Percentiles rank a stretch among this genome's conserved stretches.
Conservation (phyloP, 2,888 invertebrate species). For the Caenorhabditis wallacei region DNA sequence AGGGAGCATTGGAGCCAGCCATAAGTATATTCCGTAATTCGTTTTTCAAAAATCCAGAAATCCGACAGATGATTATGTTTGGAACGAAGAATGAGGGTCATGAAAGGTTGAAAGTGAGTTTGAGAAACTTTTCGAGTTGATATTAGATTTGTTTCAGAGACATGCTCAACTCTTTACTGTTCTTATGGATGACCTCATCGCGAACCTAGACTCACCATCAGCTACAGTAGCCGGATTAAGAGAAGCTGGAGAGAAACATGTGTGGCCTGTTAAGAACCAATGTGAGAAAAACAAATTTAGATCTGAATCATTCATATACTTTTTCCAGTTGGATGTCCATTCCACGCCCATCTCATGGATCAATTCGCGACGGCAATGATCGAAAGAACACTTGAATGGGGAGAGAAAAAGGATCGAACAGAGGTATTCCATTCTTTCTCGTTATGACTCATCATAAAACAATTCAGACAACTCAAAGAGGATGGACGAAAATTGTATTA, state of each 20-base stretch:
- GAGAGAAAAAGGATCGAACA: constrained; percentile 73
- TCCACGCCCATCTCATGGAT: constrained; percentile 71
- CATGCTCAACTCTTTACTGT: constrained; percentile 71
- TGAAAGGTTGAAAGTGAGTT: constrained; percentile 69
- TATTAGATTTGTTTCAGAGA: constrained; percentile 50
- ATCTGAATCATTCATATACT: not conserved
- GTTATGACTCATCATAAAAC: not conserved
- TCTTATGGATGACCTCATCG: constrained; percentile 72
- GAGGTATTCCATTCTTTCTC: constrained; percentile 50
- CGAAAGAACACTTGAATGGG: constrained; percentile 74
- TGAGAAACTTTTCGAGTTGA: not conserved
- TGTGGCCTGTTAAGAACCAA: constrained; percentile 64
- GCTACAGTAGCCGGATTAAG: constrained; percentile 66
- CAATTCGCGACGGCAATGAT: constrained; percentile 74
- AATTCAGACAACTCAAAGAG: constrained; percentile 70
- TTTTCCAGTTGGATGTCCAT: constrained; percentile 70
- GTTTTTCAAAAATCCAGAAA: constrained; percentile 75
- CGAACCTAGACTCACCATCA: constrained; percentile 64
- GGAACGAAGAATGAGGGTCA: constrained; percentile 74
- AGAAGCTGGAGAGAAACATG: constrained; percentile 71
- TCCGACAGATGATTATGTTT: constrained; percentile 71
- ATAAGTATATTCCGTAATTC: constrained; percentile 73
- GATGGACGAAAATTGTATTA: constrained; percentile 76
- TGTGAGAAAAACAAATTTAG: constrained; percentile 49
- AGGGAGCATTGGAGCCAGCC: constrained; percentile 72